A percentile compares a stretch with the other conserved stretches of the same genome.
Conservation (phyloP, 2,113 vertebrate genomes). For the Chunga burmeisteri region DNA sequence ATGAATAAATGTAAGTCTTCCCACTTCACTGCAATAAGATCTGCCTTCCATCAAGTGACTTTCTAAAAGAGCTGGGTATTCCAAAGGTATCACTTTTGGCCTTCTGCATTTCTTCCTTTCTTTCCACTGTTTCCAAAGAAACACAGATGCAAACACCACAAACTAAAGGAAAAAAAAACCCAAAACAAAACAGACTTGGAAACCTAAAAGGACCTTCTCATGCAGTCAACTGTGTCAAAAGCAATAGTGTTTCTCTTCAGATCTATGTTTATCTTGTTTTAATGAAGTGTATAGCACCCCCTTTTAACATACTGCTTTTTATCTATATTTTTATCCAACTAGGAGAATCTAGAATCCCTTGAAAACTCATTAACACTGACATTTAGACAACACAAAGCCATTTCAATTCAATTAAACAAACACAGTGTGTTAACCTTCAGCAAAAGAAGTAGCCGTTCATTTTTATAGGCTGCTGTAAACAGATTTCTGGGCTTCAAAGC, state of each 20-base stretch:
- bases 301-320: constrained; percentile 4
- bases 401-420: constrained; percentile 83
- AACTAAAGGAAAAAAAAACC: background rate
- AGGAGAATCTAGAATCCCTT: constrained; percentile 36
- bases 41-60: background rate
- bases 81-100: background rate
- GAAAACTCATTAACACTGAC: constrained; percentile 77
- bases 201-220: background rate
- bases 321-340: constrained; percentile 19
- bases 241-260: constrained; percentile 3
- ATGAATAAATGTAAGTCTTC: background rate
- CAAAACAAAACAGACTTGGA: background rate
- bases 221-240: background rate
- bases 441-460: constrained; percentile 71
- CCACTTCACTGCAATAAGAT: background rate
- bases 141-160: background rate
- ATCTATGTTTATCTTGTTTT: background rate
- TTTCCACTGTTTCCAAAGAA: background rate
- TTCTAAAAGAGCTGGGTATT: background rate
- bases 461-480: constrained; percentile 77
- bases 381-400: constrained; percentile 75
- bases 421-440: constrained; percentile 75
- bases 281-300: background rate
- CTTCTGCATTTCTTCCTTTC: background rate
- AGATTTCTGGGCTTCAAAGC: constrained; percentile 75